phyloP scores from a whole-genome alignment of 1,140 invertebrate genomes.

The Tenebrio molitor region DNA sequence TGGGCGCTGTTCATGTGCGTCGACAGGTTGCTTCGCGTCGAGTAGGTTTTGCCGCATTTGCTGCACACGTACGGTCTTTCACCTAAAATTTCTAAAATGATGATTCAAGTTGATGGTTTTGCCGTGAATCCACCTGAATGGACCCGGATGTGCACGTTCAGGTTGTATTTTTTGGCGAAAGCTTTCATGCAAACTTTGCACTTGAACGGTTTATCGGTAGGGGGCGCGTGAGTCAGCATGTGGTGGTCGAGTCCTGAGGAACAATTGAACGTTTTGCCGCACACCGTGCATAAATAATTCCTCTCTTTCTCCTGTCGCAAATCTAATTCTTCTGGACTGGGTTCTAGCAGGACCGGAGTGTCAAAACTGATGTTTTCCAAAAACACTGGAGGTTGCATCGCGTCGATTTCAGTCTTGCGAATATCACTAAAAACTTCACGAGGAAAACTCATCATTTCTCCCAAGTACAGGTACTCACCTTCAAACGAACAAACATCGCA shows the following conservation, averaged over 20 bases:
- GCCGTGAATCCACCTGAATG: conserved; percentile 49
- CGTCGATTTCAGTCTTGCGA: not conserved
- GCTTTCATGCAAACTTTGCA: conserved; percentile 46
- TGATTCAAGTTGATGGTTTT: not conserved
- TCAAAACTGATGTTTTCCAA: not conserved
- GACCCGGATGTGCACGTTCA: conserved; percentile 47
- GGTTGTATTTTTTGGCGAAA: conserved; percentile 46
- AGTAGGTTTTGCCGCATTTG: conserved; percentile 73
- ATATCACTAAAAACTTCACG: not conserved
- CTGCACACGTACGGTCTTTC: conserved; percentile 76
- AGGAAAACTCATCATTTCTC: too few species aligned
- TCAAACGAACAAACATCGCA: conserved; percentile 10
- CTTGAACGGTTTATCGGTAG: conserved; percentile 39
- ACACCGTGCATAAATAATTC: conserved; percentile 44
- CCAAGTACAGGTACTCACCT: not conserved
- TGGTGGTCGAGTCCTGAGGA: conserved; percentile 44
- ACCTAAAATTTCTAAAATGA: conserved; percentile 39
- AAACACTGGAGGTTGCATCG: not conserved
- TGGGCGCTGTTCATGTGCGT: conserved; percentile 83
- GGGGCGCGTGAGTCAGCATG: conserved; percentile 45
- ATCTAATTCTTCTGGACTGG: not conserved
- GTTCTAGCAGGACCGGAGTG: too few species aligned
- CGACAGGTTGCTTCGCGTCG: conserved; percentile 83
- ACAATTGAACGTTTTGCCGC: conserved; percentile 44
- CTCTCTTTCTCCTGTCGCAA: conserved; percentile 9